Evolutionary conservation across 2,797 vertebrate species (phyloP), one percentile per base, ranked within the genome.

Genomic region (Manis pentadactyla): DNA sequence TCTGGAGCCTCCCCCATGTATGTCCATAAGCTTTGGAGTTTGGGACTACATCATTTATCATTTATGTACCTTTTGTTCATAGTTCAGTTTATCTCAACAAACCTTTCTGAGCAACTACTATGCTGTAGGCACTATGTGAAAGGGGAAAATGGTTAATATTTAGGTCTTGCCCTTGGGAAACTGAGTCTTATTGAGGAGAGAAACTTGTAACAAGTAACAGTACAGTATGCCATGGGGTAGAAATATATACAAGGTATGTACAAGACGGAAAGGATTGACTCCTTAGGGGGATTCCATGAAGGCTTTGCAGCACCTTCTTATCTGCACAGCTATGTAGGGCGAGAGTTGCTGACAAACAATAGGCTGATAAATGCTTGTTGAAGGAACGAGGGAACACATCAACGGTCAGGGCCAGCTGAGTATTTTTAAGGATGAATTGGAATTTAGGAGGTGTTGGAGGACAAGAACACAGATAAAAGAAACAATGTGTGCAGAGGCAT

Each of bases 291-390:
- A 82, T 37, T 61, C 63, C 63, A 42, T 27, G 29, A 95, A 78
- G 59, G 8, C 31, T 94, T 95, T 64, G 21, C 27, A 57, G 29
- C 64, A 96, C 86, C 25, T 13, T 86, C 81, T 83, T 81, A 77
- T 92, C 75, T 94, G 69, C 23, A 94, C 29, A 94, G 31, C 53
- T 49, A 31, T 61, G 7, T 53, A 84, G 25, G 64, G 77, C 71
- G 69, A 77, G 42, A 85, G 51, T 85, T 96, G 71, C 93, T 85
- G 75, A 91, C 42, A 94, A 90, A 96, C 87, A 93, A 92, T 55
- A 85, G 79, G 25, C 49, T 7, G 4, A 91, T 79, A 94, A 83
- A 91, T 89, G 71, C 21, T 92, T 81, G 34, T 59, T 94, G 63
- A 96, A 96, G 31, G 39, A 92, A 81, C 29, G 31, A 90, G 89